Evolutionary conservation across 2,797 vertebrate genomes (phyloP).

Genomic region (Lateolabrax maculatus): DNA sequence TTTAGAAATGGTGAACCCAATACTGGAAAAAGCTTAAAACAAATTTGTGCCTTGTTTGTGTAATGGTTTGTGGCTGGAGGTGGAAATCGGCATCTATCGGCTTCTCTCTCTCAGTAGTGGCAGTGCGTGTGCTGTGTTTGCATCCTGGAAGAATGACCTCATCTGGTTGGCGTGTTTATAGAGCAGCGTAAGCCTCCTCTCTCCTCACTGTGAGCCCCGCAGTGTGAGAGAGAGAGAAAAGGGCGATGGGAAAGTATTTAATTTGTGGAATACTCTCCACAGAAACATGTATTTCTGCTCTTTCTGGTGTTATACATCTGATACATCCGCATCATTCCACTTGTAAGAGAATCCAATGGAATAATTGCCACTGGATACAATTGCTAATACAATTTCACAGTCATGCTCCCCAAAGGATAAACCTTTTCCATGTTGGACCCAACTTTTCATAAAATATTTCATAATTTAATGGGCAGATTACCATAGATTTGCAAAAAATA

Average conservation of each 20-base stretch:
- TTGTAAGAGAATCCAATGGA: background rate
- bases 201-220: conserved; percentile 21
- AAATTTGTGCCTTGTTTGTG: background rate
- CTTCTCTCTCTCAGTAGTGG: background rate
- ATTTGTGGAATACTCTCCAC: background rate
- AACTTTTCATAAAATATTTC: background rate
- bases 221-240: background rate
- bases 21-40: background rate
- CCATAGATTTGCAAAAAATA: background rate
- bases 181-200: conserved; percentile 32
- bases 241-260: background rate
- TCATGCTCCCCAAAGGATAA: conserved; percentile 2
- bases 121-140: conserved; percentile 7
- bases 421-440: background rate
- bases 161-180: conserved; percentile 46
- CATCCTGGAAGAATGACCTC: conserved; percentile 48
- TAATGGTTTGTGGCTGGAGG: background rate
- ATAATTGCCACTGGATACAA: background rate
- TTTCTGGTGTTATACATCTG: background rate
- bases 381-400: background rate
- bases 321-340: background rate
- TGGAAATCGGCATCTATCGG: background rate
- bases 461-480: background rate
- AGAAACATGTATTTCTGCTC: background rate
- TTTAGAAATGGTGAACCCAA: background rate